Evolutionary conservation across 2,888 invertebrate genomes (phyloP), one percentile per base, ranked within the genome.

Genomic region (Nebria brevicollis): DNA sequence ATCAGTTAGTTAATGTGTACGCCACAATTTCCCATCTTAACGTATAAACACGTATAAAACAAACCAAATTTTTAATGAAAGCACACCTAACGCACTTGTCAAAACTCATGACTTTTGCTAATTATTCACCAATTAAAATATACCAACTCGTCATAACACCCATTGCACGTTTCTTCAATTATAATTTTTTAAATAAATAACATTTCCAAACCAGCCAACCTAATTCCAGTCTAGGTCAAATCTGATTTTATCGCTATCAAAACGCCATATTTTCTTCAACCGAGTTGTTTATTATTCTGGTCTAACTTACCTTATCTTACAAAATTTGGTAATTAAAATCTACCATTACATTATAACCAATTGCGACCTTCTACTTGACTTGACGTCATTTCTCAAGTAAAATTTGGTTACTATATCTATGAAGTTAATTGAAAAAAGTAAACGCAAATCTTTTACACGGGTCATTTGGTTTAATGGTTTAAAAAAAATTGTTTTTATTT

Each of bases 1-100:
- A 79, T 79, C 74, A 80, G 74, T 79, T 75, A 25, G 78, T 80
- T 20, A 73, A 68, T 75, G 79, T 54, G 74, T 79, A 66, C 26
- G 43, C 64, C 54, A 54, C 54, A 54, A 54, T 54, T 54, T 7
- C 54, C 13, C 54, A 11, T 54, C 70, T 70, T 34, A 70, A 70
- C 70, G 70, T 70, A 26, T 70, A 54, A 54, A 70, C 70, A 70
- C 34, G 13, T 70, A 34, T 70, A 70, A 70, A 25, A 25, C 11
- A 26, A 34, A 26, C 34, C 70, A 70, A 70, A 70, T 70, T 54
- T 54, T 54, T 54, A 54, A 54, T 54, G 54, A 54, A 13, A 54
- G 13, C 54, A 54, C 54, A 54, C 54, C 54, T 54, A 54, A 54
- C 11, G 54, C 54, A 54, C 54, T 54, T 54, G 54, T 54, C 13